Base-by-base conservation (phyloP, 2,113 vertebrate genomes). In the Charadrius vociferus region DNA sequence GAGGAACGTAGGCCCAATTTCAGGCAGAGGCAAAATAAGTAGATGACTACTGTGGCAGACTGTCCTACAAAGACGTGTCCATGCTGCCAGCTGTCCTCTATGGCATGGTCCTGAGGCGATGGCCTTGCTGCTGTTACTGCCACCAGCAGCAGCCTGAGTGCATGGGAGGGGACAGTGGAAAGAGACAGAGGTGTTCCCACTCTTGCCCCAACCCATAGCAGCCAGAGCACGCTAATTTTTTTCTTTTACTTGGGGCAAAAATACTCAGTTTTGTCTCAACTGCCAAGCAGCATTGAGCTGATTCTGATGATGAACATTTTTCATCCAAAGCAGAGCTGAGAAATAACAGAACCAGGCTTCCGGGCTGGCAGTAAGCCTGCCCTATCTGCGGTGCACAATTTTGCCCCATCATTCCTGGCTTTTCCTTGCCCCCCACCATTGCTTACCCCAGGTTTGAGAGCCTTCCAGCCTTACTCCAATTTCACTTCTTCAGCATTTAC, bases 51-150 rank as follows among this genome's bases (percentile, higher is more conserved):
- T 14, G 10, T 30, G 36, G 26, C 13, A 74, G 43, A 50, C 16
- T 62, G 24, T 55, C 27, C 58, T 52, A 49, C 30, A 16, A 82
- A 83, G 71, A 65, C 30, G 12, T 34, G 21, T 32, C 32, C 22
- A 41, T 18, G 14, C 34, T 70, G 53, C 16, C 58, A 49, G 4
- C 18, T 79, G 10, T 87, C 26, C 61, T 43, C 50, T 27, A 3
- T 16, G 56, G 17, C 23, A 29, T 2, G 2, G 37, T 67, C 30
- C 73, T 7, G 7, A 63, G 59, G 55, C 0, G 0, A 34, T 12
- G 62, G 43, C 27, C 65, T 80, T 63, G 52, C 22, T 72, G 39
- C 7, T 20, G 2, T 27, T 19, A 2, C 13, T 39, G 56, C 24
- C 47, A 87, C 19, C 81, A 84, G 7, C 34, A 83, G 17, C 0